phyloP scores from a whole-genome alignment of 2,113 vertebrate genomes.

The Paralichthys olivaceus region DNA sequence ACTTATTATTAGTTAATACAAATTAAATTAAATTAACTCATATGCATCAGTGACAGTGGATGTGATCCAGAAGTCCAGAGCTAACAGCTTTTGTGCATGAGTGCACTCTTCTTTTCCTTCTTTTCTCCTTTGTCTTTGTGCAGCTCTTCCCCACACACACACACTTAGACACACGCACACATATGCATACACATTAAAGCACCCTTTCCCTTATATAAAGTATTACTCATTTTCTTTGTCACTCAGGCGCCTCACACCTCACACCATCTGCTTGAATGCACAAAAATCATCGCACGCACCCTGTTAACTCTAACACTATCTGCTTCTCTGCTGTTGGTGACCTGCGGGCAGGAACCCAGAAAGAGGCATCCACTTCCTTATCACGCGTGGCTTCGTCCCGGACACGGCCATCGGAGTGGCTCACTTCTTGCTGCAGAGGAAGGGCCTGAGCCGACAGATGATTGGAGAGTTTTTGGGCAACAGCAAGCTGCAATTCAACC shows the following conservation, averaged over 20 bases:
- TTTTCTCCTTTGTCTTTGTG: slow-evolving; percentile 19
- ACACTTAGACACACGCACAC: slow-evolving; percentile 12
- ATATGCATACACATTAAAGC: slow-evolving; percentile 12
- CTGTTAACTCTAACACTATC: slow-evolving; percentile 18
- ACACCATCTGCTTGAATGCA: slow-evolving; percentile 27
- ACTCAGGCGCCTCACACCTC: slow-evolving; percentile 7
- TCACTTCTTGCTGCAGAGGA: slow-evolving; percentile 96
- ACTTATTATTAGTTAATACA: slow-evolving; percentile 67
- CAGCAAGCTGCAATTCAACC: slow-evolving; percentile 86
- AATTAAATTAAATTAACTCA: slow-evolving; percentile 69
- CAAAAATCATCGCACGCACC: slow-evolving; percentile 21
- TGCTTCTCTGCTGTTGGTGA: slow-evolving; percentile 20
- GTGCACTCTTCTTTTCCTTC: slow-evolving; percentile 33
- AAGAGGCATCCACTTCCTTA: slow-evolving; percentile 97
- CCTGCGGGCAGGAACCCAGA: slow-evolving; percentile 91
- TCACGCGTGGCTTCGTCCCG: slow-evolving; percentile 95
- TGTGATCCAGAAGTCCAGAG: slow-evolving; percentile 51
- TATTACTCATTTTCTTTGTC: slow-evolving; percentile 33
- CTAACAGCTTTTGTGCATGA: slow-evolving; percentile 59
- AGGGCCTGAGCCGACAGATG: slow-evolving; percentile 87
- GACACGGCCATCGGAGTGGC: slow-evolving; percentile 98
- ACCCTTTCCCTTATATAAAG: slow-evolving; percentile 18
- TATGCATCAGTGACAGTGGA: slow-evolving; percentile 62
- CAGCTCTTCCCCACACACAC: neutral
- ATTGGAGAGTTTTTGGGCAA: slow-evolving; percentile 86